Conservation (phyloP, 2,797 vertebrate genomes). For the Valencia hispanica region DNA sequence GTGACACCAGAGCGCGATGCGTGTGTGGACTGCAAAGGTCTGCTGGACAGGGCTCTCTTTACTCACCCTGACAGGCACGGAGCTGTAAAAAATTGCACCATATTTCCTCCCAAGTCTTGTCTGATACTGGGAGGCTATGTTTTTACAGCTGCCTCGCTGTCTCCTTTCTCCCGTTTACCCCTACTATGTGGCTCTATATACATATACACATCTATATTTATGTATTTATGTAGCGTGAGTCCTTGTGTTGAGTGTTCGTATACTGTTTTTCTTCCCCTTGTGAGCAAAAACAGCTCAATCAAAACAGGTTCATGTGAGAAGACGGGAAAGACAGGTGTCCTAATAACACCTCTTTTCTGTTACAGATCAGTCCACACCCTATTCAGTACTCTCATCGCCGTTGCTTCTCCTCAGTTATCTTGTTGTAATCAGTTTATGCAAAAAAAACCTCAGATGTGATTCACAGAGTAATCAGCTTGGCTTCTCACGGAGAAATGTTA, state of each 20-base stretch:
- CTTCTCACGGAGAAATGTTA: conserved; percentile 74
- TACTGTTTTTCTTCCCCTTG: conserved; percentile 1
- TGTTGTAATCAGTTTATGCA: conserved; percentile 74
- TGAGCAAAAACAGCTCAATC: background rate
- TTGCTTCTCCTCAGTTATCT: conserved; percentile 35
- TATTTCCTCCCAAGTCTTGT: conserved; percentile 70
- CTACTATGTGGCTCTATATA: conserved; percentile 19
- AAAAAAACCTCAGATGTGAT: conserved; percentile 53
- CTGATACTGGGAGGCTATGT: conserved; percentile 64
- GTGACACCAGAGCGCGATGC: conserved; percentile 37
- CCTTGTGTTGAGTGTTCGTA: conserved; percentile 16
- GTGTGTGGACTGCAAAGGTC: conserved; percentile 57
- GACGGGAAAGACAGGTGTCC: conserved; percentile 23
- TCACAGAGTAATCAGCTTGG: conserved; percentile 78
- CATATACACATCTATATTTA: conserved; percentile 11
- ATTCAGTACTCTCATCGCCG: conserved; percentile 1
- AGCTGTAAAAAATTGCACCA: conserved; percentile 63
- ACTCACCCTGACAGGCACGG: conserved; percentile 63
- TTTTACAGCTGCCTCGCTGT: conserved; percentile 66
- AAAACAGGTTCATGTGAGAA: conserved; percentile 39
- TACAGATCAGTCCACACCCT: conserved; percentile 21
- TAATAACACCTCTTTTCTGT: background rate
- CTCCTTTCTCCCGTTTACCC: conserved; percentile 34
- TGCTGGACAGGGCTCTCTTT: conserved; percentile 59
- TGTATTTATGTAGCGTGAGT: background rate